phyloP scores from a whole-genome alignment of 23 tunicate genomes.

The Styela clava region DNA sequence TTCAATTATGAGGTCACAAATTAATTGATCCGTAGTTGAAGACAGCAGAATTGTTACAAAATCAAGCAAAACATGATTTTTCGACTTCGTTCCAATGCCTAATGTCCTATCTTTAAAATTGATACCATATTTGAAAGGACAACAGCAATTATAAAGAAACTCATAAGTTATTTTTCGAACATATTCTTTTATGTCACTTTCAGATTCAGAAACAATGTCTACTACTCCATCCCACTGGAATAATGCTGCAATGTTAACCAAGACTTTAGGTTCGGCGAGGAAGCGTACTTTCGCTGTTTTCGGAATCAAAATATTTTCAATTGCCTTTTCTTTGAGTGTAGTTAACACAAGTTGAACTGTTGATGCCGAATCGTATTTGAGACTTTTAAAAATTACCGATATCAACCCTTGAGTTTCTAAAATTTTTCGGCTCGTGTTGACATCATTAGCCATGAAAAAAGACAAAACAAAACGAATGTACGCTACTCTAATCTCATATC shows the following conservation, averaged over 20 bases:
- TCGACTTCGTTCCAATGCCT: constrained; percentile 35
- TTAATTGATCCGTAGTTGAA: constrained; percentile 17
- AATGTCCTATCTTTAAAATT: constrained; percentile 40
- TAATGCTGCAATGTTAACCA: constrained; percentile 30
- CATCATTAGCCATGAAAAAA: constrained; percentile 45
- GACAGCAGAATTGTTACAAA: constrained; percentile 25
- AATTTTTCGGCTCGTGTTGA: constrained; percentile 19
- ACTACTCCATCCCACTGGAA: constrained; percentile 50
- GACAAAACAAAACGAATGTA: constrained; percentile 52
- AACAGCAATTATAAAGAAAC: constrained; percentile 41
- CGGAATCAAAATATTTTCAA: constrained; percentile 29
- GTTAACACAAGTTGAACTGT: constrained; percentile 28
- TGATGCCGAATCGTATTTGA: constrained; percentile 36
- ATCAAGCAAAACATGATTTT: constrained; percentile 48
- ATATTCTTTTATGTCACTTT: background rate
- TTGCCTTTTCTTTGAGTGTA: constrained; percentile 29
- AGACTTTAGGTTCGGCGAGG: constrained; percentile 35
- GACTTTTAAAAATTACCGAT: constrained; percentile 27
- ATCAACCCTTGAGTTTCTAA: constrained; percentile 57
- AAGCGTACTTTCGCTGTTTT: constrained; percentile 50
- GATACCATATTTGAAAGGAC: constrained; percentile 61
- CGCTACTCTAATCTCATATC: constrained; percentile 22
- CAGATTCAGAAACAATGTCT: constrained; percentile 13
- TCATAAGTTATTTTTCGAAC: constrained; percentile 33
- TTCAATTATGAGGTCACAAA: constrained; percentile 31